Conservation (phyloP, 2,113 vertebrate species). For the Centrocercus urophasianus region DNA sequence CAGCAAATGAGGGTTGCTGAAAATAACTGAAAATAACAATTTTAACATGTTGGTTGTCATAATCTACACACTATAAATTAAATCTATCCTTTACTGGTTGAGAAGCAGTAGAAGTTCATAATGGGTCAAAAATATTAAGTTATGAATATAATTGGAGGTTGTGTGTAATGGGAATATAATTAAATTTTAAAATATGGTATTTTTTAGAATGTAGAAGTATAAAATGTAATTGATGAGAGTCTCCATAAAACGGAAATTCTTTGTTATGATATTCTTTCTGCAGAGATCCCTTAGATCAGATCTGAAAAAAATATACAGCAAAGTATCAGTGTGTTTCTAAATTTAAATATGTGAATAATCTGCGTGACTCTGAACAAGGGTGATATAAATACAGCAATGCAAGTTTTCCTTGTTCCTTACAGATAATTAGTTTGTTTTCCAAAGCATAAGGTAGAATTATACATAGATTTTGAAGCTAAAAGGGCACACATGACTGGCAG, state of each 20-base stretch:
- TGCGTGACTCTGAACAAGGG: not conserved
- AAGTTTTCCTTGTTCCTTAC: not conserved
- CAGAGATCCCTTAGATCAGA: not conserved
- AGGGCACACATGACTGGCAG: not conserved
- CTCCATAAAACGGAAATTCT: not conserved
- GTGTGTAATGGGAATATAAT: not conserved
- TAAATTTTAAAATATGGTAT: not conserved
- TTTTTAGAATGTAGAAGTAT: not conserved
- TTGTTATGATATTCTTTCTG: not conserved
- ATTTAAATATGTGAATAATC: slow-evolving; percentile 18
- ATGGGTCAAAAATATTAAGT: not conserved
- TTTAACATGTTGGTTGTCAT: slow-evolving; percentile 2
- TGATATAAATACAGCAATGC: not conserved
- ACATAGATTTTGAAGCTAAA: not conserved
- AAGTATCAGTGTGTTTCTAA: not conserved
- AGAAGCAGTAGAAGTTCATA: not conserved
- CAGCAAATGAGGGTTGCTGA: not conserved
- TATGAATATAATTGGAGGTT: not conserved
- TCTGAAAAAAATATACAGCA: not conserved
- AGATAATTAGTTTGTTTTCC: slow-evolving; percentile 2
- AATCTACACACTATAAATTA: not conserved
- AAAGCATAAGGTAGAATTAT: not conserved
- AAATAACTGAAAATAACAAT: not conserved
- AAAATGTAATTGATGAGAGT: not conserved
- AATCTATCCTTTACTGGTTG: not conserved